Conservation (phyloP, 2,888 invertebrate species). For the Spodoptera picta region DNA sequence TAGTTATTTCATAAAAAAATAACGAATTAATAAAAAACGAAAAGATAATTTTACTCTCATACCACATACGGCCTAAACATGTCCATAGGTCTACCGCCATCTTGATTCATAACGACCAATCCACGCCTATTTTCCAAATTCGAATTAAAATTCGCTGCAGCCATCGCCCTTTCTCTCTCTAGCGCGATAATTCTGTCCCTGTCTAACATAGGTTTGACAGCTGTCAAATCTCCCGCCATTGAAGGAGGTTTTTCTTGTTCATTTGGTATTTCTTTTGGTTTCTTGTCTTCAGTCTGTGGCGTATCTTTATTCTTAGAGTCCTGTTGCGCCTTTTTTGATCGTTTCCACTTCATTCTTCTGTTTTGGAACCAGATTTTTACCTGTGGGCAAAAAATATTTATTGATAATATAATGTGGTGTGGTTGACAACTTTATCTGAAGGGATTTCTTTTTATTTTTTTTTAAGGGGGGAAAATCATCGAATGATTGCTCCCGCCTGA, state of each 20-base stretch:
- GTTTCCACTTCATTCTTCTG: constrained; percentile 99
- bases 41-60: constrained; percentile 78
- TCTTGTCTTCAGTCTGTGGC: constrained; percentile 77
- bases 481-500: too few relatives aligned
- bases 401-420: too few relatives aligned
- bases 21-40: constrained; percentile 64
- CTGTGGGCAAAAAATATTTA: constrained; percentile 81
- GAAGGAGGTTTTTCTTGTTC: constrained; percentile 75
- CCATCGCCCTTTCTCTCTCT: constrained; percentile 84
- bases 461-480: too few relatives aligned
- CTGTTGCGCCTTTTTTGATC: constrained; percentile 98
- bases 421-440: too few relatives aligned
- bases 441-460: too few relatives aligned
- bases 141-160: constrained; percentile 86
- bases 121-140: constrained; percentile 86
- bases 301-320: constrained; percentile 91
- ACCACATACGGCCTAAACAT: constrained; percentile 88
- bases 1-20: constrained; percentile 13
- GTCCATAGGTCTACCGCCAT: constrained; percentile 81
- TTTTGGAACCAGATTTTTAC: constrained; percentile 99
- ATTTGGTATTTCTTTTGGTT: constrained; percentile 71
- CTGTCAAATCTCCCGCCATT: constrained; percentile 82
- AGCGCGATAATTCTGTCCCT: constrained; percentile 85
- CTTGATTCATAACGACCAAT: constrained; percentile 82
- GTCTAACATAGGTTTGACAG: constrained; percentile 85